Conservation (phyloP, 2,888 invertebrate genomes). For the Danaus chrysippus region DNA sequence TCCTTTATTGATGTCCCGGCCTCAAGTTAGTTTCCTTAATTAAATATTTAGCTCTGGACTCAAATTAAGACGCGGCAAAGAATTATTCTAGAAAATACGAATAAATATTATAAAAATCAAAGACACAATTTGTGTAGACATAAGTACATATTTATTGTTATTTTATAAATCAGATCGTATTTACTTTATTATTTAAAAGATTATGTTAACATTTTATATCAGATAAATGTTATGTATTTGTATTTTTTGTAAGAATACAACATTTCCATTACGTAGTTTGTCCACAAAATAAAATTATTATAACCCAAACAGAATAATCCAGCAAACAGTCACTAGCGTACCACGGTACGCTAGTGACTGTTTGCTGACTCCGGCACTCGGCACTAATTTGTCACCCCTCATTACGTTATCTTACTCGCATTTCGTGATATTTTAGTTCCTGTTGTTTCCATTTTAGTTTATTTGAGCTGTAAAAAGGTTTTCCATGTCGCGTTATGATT, state of each 20-base stretch:
- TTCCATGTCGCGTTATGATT: slow-evolving; percentile 49
- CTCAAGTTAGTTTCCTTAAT: slow-evolving; percentile 42
- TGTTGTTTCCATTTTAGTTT: slow-evolving; percentile 24
- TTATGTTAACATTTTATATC: too few relatives aligned
- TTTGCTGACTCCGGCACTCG: slow-evolving; percentile 52
- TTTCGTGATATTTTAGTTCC: slow-evolving; percentile 52
- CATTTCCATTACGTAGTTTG: too few relatives aligned
- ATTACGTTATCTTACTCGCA: slow-evolving; percentile 57
- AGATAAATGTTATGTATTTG: too few relatives aligned
- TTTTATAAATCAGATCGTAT: too few relatives aligned
- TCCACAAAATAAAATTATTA: neutral
- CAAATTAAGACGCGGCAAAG: slow-evolving; percentile 40
- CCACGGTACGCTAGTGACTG: slow-evolving; percentile 38
- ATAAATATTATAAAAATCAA: neutral
- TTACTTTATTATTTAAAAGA: too few relatives aligned
- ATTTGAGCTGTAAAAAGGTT: slow-evolving; percentile 44
- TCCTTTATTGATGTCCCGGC: slow-evolving; percentile 38
- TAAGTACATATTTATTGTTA: too few relatives aligned
- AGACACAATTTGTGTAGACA: too few relatives aligned
- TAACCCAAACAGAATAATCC: slow-evolving; percentile 23
- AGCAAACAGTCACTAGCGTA: too few relatives aligned
- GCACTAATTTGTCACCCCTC: slow-evolving; percentile 65
- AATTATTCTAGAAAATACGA: slow-evolving; percentile 39
- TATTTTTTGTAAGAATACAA: too few relatives aligned
- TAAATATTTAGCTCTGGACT: slow-evolving; percentile 48